phyloP scores from a whole-genome alignment of 2,888 invertebrate genomes.

The Pharmacophagus antenor region DNA sequence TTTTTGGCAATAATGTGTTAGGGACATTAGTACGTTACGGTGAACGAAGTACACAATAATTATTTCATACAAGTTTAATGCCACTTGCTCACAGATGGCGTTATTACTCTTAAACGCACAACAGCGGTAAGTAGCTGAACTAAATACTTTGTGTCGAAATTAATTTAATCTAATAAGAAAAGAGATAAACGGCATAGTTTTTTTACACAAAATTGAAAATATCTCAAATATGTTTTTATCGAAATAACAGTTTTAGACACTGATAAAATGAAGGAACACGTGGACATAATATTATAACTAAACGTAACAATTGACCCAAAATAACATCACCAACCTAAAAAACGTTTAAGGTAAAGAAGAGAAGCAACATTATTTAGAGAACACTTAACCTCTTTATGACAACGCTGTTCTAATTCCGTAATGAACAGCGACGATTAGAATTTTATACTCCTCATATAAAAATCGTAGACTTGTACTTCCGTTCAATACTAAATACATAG shows the following conservation, averaged over 20 bases:
- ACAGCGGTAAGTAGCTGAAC: slow-evolving; percentile 14
- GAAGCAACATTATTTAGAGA: slow-evolving; percentile 54
- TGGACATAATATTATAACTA: slow-evolving; percentile 2
- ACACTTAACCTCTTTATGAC: slow-evolving; percentile 64
- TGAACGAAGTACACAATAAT: not conserved
- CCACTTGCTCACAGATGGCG: slow-evolving; percentile 60
- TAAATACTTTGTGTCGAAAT: not conserved
- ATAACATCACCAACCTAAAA: slow-evolving; percentile 42
- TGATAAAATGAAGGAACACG: slow-evolving; percentile 4
- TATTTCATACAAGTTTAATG: slow-evolving; percentile 20
- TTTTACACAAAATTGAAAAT: not conserved
- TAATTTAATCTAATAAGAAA: not conserved
- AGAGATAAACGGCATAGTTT: not conserved
- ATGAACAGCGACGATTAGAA: slow-evolving; percentile 41
- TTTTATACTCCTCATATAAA: slow-evolving; percentile 29
- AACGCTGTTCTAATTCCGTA: slow-evolving; percentile 52
- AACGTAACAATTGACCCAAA: slow-evolving; percentile 38
- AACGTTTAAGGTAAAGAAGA: slow-evolving; percentile 47
- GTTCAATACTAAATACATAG: too few relatives aligned
- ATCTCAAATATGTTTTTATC: not conserved
- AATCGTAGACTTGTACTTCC: slow-evolving; percentile 23
- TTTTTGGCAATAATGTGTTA: too few relatives aligned
- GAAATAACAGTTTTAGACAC: not conserved
- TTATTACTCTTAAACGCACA: slow-evolving; percentile 10
- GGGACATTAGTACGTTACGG: too few relatives aligned